These are phyloP conservation scores for Caenorhabditis plicata DNA, from an alignment of 2,888 invertebrate genomes.

Conservation along the genomic window DNA sequence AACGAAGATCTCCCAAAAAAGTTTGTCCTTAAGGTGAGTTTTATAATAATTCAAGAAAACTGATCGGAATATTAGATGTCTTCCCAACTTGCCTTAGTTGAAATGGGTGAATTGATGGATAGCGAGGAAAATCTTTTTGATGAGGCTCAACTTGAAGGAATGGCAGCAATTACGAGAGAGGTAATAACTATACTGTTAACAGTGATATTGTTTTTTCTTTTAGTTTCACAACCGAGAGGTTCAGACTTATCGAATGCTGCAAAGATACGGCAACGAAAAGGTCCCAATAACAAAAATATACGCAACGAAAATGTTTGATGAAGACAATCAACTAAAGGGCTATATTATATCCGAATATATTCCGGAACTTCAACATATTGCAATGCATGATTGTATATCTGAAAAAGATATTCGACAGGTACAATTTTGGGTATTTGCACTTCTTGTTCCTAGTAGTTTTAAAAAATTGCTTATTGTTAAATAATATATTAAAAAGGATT, in stretches of 20 bases:
- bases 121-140: neutral
- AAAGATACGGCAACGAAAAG: constrained; percentile 12
- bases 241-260: constrained; percentile 10
- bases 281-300: constrained; percentile 1
- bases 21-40: constrained; percentile 28
- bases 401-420: constrained; percentile 15
- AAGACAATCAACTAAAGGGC: constrained; percentile 14
- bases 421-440: too few relatives aligned
- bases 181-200: too few relatives aligned
- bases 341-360: constrained; percentile 25
- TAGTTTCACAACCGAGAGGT: constrained; percentile 29
- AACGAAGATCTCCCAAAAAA: constrained; percentile 15
- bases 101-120: too few relatives aligned
- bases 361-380: constrained; percentile 6
- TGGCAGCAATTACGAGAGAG: constrained; percentile 7
- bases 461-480: too few relatives aligned
- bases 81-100: too few relatives aligned
- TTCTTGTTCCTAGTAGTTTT: too few relatives aligned
- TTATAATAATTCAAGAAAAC: too few relatives aligned
- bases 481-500: too few relatives aligned
- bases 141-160: constrained; percentile 5
- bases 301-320: constrained; percentile 6
- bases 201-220: too few relatives aligned
- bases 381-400: constrained; percentile 12
- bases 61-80: too few relatives aligned